Base-by-base conservation (phyloP, 1,140 invertebrate species). In the Drosophila kohkoa region DNA sequence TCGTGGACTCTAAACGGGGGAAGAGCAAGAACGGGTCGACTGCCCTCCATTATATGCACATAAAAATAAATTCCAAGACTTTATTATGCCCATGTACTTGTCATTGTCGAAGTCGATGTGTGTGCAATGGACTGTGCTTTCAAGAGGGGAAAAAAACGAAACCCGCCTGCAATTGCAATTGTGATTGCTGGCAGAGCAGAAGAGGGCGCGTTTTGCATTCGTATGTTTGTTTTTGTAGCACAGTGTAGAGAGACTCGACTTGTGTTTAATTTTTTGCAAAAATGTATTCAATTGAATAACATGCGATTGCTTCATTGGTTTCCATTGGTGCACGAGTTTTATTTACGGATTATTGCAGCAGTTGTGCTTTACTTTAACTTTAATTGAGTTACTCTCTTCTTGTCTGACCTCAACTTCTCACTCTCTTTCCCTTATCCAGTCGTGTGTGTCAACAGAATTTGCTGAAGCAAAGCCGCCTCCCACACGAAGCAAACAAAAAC, bases 31-130 rank as follows among this genome's bases (percentile, higher is more conserved):
- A 28, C 20, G 78, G 55, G 74, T 72, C 43, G 46, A 51, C 77
- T 79, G 70, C 65, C 85, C 85, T 85, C 86, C 52, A 89, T 89
- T 90, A 89, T 89, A 81, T 81, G 85, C 75, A 79, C 85, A 89
- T 89, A 89, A 89, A 89, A 89, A 90, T 89, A 89, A 89, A 89
- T 90, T 89, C 81, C 77, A 85, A 90, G 85, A 89, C 81, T 89
- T 88, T 88, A 88, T 88, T 88, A 89, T 89, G 77, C 77, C 85
- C 86, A 88, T 89, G 85, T 88, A 79, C 83, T 89, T 88, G 83
- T 77, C 70, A 77, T 79, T 80, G 68, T 74, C 69, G 68, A 81
- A 73, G 63, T 73, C 67, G 68, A 81, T 86, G 71, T 88, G 76
- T 87, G 85, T 89, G 77, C 85, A 89, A 89, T 85, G 81, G 85